phyloP scores from a whole-genome alignment of 2,888 invertebrate species.

The Sinhomidia bicolor region DNA sequence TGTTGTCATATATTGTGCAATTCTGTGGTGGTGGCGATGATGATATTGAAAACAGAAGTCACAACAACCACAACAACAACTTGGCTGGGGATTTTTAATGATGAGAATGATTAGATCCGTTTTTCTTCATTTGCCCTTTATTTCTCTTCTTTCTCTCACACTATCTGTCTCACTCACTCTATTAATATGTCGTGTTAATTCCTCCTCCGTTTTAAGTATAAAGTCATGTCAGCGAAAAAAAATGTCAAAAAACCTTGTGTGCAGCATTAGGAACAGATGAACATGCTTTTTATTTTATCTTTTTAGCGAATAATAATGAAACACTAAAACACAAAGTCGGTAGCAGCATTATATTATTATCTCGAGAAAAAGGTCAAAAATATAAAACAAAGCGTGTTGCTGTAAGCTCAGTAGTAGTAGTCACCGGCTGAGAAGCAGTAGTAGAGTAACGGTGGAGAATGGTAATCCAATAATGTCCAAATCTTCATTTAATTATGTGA shows the following conservation, averaged over 20 bases:
- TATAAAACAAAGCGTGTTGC: neutral
- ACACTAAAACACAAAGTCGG: neutral
- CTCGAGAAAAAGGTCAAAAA: constrained; percentile 20
- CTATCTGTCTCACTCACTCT: neutral
- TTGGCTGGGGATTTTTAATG: constrained; percentile 18
- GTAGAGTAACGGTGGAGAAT: neutral
- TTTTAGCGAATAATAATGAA: neutral
- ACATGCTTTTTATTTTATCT: neutral
- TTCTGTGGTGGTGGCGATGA: neutral
- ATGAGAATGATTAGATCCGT: constrained; percentile 26
- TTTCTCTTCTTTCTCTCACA: constrained; percentile 1
- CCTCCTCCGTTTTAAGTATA: constrained; percentile 16
- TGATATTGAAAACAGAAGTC: constrained; percentile 44
- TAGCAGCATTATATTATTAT: too few relatives aligned
- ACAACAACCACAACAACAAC: neutral
- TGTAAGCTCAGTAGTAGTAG: neutral
- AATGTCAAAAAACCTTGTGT: neutral
- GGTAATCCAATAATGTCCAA: constrained; percentile 67
- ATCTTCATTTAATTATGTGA: constrained; percentile 64
- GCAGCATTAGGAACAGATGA: neutral
- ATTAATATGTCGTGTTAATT: constrained; percentile 34
- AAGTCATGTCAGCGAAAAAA: constrained; percentile 13
- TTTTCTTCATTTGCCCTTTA: neutral
- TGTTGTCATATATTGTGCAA: constrained; percentile 16
- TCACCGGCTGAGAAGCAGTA: neutral